These are phyloP conservation scores for Eristalis tenax DNA, from an alignment of 2,888 invertebrate genomes.

Conservation along the genomic window DNA sequence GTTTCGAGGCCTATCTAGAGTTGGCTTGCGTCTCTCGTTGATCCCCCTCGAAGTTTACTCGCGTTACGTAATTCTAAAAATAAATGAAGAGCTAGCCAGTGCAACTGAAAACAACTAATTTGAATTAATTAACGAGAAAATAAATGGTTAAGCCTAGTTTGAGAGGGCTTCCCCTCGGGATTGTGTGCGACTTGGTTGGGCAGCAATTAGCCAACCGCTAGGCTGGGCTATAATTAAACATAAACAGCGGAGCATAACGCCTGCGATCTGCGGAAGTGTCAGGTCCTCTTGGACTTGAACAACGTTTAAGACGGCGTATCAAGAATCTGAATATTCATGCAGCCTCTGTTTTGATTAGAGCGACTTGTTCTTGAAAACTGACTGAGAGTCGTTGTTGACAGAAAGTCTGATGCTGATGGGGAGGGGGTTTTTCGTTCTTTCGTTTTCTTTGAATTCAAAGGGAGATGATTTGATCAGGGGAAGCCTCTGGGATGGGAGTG, in stretches of 20 bases:
- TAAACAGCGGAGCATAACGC: conserved; percentile 8
- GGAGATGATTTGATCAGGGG: neutral
- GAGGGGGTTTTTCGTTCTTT: neutral
- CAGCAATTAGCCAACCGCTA: conserved; percentile 26
- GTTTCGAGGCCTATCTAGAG: neutral
- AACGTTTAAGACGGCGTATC: neutral
- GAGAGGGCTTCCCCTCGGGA: neutral
- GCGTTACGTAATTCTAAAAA: neutral
- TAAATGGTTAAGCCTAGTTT: neutral
- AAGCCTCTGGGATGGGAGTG: no score
- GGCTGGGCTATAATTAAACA: conserved; percentile 33
- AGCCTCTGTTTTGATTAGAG: neutral
- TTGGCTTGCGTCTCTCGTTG: neutral
- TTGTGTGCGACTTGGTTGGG: neutral
- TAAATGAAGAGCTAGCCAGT: neutral
- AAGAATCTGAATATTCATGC: neutral
- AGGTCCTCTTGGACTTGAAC: neutral
- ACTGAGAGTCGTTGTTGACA: no score
- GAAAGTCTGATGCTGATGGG: neutral
- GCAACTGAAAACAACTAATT: conserved; percentile 22
- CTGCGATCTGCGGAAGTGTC: neutral
- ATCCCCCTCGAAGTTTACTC: neutral
- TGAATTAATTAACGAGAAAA: conserved; percentile 39
- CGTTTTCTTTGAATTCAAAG: neutral
- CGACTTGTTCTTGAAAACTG: neutral